Percentiles rank a stretch among this genome's conserved stretches.
Conservation (phyloP, 2,113 vertebrate genomes). For the Pyxicephalus adspersus region DNA sequence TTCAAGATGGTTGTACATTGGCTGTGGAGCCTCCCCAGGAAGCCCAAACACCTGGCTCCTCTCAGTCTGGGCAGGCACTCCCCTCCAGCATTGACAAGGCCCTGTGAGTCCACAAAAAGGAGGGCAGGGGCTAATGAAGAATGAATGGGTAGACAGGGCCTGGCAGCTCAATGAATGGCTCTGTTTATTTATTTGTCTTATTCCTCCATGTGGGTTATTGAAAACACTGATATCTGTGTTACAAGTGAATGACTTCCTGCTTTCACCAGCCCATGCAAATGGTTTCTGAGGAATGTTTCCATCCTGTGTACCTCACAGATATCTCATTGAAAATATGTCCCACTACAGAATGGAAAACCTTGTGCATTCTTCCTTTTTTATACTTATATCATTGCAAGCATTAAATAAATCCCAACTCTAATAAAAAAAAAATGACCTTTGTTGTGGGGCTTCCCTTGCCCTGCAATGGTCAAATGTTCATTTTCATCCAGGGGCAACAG, state of each 20-base stretch:
- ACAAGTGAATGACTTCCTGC: constrained; percentile 43
- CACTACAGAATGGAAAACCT: too few relatives aligned
- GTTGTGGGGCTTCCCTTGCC: too few relatives aligned
- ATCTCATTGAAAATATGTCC: too few relatives aligned
- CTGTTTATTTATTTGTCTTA: constrained; percentile 32
- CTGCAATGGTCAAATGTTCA: too few relatives aligned
- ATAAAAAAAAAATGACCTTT: too few relatives aligned
- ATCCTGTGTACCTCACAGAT: background rate
- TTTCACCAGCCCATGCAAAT: background rate
- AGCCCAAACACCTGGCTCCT: constrained; percentile 49
- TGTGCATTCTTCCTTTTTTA: too few relatives aligned
- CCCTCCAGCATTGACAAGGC: constrained; percentile 25
- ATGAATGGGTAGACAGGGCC: constrained; percentile 10
- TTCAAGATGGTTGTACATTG: background rate
- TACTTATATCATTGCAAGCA: too few relatives aligned
- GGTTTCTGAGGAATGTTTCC: constrained; percentile 17
- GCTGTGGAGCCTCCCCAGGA: constrained; percentile 10
- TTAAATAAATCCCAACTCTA: too few relatives aligned
- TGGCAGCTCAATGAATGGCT: background rate
- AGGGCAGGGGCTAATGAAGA: constrained; percentile 5
- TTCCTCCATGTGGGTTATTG: constrained; percentile 20
- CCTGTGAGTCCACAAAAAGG: background rate
- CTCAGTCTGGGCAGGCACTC: constrained; percentile 25
- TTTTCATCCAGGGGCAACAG: too few relatives aligned
- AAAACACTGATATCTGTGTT: constrained; percentile 7